A percentile compares a stretch with the other conserved stretches of the same genome.
Conservation (phyloP, 2,888 invertebrate species). For the Harpalus rubripes region DNA sequence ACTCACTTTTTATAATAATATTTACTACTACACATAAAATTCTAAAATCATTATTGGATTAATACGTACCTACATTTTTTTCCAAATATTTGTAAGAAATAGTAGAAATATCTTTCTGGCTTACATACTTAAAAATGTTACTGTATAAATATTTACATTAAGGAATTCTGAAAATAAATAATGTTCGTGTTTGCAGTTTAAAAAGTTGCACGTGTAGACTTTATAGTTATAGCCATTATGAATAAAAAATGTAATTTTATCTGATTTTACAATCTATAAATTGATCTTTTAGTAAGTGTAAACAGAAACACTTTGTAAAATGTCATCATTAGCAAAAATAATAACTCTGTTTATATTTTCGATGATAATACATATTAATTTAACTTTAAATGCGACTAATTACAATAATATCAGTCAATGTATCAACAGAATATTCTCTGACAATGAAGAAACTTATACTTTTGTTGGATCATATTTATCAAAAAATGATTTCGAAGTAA, state of each 20-base stretch:
- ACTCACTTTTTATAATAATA: too few species aligned
- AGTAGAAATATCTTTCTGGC: neutral
- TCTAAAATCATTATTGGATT: too few species aligned
- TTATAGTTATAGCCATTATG: neutral
- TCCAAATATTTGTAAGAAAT: neutral
- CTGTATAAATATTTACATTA: neutral
- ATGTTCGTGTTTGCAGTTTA: neutral
- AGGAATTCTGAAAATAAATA: neutral
- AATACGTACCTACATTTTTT: neutral
- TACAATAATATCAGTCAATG: slow-evolving; percentile 4
- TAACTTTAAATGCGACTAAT: neutral
- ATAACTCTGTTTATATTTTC: neutral
- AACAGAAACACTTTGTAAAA: slow-evolving; percentile 7
- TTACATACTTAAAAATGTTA: neutral
- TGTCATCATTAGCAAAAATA: neutral
- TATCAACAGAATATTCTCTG: neutral
- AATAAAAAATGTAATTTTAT: neutral
- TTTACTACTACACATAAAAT: too few species aligned
- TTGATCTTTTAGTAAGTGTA: neutral
- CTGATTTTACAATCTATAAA: neutral
- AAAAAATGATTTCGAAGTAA: slow-evolving; percentile 5
- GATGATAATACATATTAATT: neutral
- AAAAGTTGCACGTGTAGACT: neutral
- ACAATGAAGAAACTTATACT: neutral
- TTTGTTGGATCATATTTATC: slow-evolving; percentile 10